Conservation (phyloP, 2,797 vertebrate species). For the Euthynnus affinis region DNA sequence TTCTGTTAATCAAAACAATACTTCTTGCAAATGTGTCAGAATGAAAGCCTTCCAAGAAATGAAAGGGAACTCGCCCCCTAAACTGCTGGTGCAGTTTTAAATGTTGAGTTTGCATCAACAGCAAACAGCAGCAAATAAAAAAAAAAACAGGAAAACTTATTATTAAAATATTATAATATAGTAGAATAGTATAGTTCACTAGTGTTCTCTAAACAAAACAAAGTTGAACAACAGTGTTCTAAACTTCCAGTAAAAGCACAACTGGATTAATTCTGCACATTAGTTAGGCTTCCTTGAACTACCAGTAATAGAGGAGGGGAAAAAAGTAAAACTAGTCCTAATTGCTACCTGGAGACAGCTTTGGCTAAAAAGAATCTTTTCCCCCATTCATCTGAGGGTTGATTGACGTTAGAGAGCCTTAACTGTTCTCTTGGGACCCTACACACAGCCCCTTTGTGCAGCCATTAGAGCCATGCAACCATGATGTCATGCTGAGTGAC, state of each 20-base stretch:
- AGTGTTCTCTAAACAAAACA: too few species aligned
- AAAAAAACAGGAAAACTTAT: conserved; percentile 4
- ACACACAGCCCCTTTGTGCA: conserved; percentile 78
- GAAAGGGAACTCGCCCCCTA: not conserved
- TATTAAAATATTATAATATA: not conserved
- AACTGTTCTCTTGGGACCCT: conserved; percentile 67
- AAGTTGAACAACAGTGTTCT: not conserved
- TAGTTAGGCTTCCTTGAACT: conserved; percentile 46
- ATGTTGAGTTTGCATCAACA: conserved; percentile 10
- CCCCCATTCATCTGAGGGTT: conserved; percentile 64
- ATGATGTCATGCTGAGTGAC: conserved; percentile 78
- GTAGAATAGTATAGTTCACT: too few species aligned
- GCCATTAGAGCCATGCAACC: conserved; percentile 67
- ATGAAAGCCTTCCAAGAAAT: conserved; percentile 23
- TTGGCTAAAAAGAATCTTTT: conserved; percentile 42
- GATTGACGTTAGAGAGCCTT: conserved; percentile 70
- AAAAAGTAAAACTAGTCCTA: conserved; percentile 44
- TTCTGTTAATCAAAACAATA: conserved; percentile 6
- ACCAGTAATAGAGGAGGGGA: not conserved
- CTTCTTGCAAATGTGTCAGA: conserved; percentile 25
- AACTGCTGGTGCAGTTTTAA: conserved; percentile 22
- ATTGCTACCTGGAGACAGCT: conserved; percentile 77
- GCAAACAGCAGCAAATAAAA: conserved; percentile 4
- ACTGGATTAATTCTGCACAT: conserved; percentile 50
- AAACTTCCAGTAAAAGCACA: conserved; percentile 13